These are phyloP conservation scores for Apocrypta bakeri DNA, from an alignment of 1,140 invertebrate species.

Conservation along the genomic window DNA sequence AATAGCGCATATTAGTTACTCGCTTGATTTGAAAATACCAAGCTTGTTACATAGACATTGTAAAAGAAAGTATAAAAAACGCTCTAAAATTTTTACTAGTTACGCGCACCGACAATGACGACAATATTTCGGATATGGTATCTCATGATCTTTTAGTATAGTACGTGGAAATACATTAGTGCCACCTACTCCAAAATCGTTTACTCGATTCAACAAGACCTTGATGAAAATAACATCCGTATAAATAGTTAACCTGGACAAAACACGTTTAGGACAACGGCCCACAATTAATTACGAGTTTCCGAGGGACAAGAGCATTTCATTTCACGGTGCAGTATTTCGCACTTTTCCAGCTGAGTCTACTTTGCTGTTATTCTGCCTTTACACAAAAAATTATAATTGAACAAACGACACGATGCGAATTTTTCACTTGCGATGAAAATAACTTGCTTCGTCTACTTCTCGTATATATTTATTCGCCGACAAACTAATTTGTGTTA, in stretches of 20 bases:
- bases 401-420: neutral
- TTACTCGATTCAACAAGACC: no score
- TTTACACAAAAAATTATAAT: neutral
- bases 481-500: slow-evolving; percentile 4
- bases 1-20: no score
- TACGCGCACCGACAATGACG: neutral
- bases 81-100: no score
- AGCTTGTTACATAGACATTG: neutral
- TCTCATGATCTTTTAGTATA: no score
- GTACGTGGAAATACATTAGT: no score
- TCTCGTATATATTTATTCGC: no score
- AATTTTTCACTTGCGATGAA: neutral
- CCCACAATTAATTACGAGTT: no score
- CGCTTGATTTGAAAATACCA: neutral
- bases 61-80: no score
- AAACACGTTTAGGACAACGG: no score
- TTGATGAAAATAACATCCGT: no score
- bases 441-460: neutral
- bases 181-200: neutral
- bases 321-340: neutral
- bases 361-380: neutral
- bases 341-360: neutral
- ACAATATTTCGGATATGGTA: no score
- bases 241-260: no score
- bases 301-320: neutral